phyloP scores from a whole-genome alignment of 2,797 vertebrate species.

The Peromyscus attwateri region DNA sequence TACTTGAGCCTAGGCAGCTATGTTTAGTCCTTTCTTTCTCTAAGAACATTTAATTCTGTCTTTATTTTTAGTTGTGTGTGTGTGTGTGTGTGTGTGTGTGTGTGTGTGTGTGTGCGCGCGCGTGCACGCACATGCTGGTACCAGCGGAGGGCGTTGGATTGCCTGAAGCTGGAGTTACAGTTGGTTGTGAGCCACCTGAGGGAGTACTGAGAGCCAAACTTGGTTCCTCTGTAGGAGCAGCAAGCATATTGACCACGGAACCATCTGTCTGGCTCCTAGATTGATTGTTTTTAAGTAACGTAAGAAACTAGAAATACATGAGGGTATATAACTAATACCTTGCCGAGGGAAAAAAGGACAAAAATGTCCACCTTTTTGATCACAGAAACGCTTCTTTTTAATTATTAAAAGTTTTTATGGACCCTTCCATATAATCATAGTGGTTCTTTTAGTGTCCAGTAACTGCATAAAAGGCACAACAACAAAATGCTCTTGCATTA shows the following conservation, averaged over 20 bases:
- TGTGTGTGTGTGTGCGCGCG: background rate
- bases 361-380: background rate
- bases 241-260: background rate
- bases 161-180: background rate
- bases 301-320: background rate
- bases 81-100: background rate
- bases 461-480: background rate
- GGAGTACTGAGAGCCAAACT: background rate
- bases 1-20: background rate
- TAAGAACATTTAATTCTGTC: background rate
- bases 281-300: background rate
- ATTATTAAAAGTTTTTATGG: background rate
- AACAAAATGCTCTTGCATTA: background rate
- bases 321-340: background rate
- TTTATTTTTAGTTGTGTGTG: background rate
- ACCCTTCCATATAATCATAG: background rate
- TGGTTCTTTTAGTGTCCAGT: slow-evolving; percentile 30
- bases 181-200: background rate
- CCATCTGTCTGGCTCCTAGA: background rate
- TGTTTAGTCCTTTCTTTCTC: background rate
- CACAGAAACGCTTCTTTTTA: background rate
- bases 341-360: background rate
- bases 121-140: background rate
- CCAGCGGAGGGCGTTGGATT: too few species aligned
- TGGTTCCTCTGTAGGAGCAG: background rate